These are phyloP conservation scores for Pterois miles DNA, from an alignment of 2,797 vertebrate genomes.

Conservation along the genomic window DNA sequence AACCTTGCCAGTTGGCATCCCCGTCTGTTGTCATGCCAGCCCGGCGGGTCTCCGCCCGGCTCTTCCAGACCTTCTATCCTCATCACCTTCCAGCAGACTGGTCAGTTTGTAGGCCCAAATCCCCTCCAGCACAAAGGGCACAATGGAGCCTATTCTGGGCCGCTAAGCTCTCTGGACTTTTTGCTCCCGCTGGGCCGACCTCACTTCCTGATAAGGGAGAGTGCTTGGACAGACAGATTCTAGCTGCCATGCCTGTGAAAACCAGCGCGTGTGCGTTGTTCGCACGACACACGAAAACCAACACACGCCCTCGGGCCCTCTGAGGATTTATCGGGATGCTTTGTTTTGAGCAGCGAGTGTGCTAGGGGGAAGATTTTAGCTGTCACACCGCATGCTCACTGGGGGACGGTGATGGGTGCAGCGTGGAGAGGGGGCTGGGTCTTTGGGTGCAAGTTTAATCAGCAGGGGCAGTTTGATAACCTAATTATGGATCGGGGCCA, in stretches of 20 bases:
- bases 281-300: constrained; percentile 6
- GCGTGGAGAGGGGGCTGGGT: constrained; percentile 55
- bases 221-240: constrained; percentile 95
- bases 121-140: constrained; percentile 88
- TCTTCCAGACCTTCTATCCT: constrained; percentile 84
- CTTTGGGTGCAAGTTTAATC: constrained; percentile 62
- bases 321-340: constrained; percentile 85
- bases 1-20: constrained; percentile 49
- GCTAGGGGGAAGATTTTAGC: constrained; percentile 91
- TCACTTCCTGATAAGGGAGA: constrained; percentile 90
- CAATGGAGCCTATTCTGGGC: constrained; percentile 87
- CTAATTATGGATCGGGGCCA: constrained; percentile 40
- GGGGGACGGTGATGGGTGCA: constrained; percentile 72
- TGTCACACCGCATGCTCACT: constrained; percentile 92
- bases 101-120: constrained; percentile 89
- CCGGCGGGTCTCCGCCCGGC: constrained; percentile 62
- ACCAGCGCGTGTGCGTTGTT: constrained; percentile 22
- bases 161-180: constrained; percentile 83
- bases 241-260: constrained; percentile 58
- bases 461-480: constrained; percentile 78
- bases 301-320: constrained; percentile 76
- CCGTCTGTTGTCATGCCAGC: constrained; percentile 68
- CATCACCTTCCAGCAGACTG: constrained; percentile 92
- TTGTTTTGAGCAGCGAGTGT: constrained; percentile 87
- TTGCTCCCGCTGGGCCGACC: constrained; percentile 78